phyloP scores from a whole-genome alignment of 1,140 invertebrate genomes.

The Drosophila sp. region DNA sequence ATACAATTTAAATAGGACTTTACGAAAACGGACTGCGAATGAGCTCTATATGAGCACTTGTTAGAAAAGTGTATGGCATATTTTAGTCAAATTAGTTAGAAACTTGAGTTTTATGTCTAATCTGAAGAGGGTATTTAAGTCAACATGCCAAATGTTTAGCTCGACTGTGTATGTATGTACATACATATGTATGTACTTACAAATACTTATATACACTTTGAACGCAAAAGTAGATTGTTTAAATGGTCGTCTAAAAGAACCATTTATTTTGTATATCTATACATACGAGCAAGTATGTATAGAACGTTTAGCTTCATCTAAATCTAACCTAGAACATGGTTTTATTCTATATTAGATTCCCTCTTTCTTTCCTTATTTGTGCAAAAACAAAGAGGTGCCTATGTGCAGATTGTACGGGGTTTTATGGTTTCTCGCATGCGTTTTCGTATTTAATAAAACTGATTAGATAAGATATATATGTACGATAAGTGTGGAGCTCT shows the following conservation, averaged over 20 bases:
- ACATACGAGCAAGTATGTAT: neutral
- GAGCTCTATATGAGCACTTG: too few relatives aligned
- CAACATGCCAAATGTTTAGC: too few relatives aligned
- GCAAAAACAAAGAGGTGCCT: conserved; percentile 39
- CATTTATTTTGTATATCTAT: neutral
- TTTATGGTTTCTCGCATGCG: conserved; percentile 71
- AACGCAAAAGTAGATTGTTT: neutral
- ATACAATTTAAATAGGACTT: too few relatives aligned
- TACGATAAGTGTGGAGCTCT: conserved; percentile 58
- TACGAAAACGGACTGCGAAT: too few relatives aligned
- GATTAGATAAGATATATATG: conserved; percentile 69
- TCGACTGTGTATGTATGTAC: too few relatives aligned
- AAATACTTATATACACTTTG: neutral
- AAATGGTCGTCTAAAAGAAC: neutral
- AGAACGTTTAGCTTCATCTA: neutral
- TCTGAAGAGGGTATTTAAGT: too few relatives aligned
- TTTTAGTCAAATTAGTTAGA: too few relatives aligned
- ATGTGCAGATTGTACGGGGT: conserved; percentile 29
- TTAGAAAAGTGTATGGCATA: too few relatives aligned
- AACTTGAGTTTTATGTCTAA: too few relatives aligned
- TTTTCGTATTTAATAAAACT: conserved; percentile 73
- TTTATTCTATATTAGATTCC: conserved; percentile 15
- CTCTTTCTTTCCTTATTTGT: conserved; percentile 32
- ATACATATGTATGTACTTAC: too few relatives aligned
- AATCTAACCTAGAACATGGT: neutral